phyloP scores from a whole-genome alignment of 2,888 invertebrate genomes.

The Hemithea aestivaria region DNA sequence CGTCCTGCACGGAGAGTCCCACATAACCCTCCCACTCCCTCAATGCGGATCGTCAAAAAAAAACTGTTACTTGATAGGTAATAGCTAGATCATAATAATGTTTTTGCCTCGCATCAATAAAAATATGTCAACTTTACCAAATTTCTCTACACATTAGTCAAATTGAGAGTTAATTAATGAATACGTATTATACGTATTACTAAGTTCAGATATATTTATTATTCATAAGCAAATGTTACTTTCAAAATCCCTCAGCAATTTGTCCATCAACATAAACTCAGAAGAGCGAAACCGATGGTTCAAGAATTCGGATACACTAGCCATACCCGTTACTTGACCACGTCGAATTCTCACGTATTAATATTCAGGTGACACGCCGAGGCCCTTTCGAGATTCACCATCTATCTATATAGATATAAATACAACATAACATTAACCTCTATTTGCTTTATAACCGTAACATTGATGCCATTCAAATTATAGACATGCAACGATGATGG shows the following conservation, averaged over 20 bases:
- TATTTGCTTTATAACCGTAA: constrained; percentile 3
- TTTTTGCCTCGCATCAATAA: too few relatives aligned
- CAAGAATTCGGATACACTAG: constrained; percentile 20
- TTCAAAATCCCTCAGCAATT: constrained; percentile 9
- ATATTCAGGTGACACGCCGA: constrained; percentile 22
- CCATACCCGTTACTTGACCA: constrained; percentile 24
- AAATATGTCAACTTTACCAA: too few relatives aligned
- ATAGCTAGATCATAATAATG: too few relatives aligned
- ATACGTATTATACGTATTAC: too few relatives aligned
- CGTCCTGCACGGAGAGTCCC: too few relatives aligned
- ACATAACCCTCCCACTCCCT: too few relatives aligned
- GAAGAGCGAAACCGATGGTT: constrained; percentile 14
- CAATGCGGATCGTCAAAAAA: too few relatives aligned
- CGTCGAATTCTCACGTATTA: constrained; percentile 21
- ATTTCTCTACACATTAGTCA: too few relatives aligned
- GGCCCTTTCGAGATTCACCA: constrained; percentile 18
- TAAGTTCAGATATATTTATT: too few relatives aligned
- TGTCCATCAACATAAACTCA: neutral
- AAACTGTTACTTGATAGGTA: too few relatives aligned
- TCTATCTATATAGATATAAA: constrained; percentile 6
- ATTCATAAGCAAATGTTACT: constrained; percentile 14
- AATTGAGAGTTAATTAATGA: too few relatives aligned
- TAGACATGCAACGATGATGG: constrained; percentile 2
- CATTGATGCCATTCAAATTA: constrained; percentile 3
- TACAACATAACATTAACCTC: neutral